Evolutionary conservation across 2,797 vertebrate genomes (phyloP).

Genomic region (Pseudomugil gertrudae): DNA sequence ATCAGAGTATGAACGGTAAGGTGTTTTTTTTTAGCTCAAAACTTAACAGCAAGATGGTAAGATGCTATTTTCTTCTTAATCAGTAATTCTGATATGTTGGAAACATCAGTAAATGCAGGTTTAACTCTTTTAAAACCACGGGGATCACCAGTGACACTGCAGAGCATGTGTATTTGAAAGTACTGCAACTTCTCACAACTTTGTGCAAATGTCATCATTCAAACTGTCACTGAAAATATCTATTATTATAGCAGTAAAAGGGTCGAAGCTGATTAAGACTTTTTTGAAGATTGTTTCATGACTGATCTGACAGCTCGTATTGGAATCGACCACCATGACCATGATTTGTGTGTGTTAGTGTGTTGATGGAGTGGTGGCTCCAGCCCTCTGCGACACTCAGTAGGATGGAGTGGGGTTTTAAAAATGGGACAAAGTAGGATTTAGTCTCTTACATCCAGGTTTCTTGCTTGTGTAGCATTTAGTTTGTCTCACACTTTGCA

Average conservation of each 20-base stretch:
- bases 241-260: too few species aligned
- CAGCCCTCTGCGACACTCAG: too few species aligned
- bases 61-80: not conserved
- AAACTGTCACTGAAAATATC: too few species aligned
- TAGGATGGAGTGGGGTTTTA: not conserved
- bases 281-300: not conserved
- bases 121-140: too few species aligned
- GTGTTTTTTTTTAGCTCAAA: slow-evolving; percentile 39
- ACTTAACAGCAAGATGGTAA: too few species aligned
- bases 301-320: not conserved
- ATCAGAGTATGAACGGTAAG: slow-evolving; percentile 62
- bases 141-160: too few species aligned
- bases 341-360: not conserved
- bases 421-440: not conserved
- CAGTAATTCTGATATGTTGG: not conserved
- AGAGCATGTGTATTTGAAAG: too few species aligned
- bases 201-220: too few species aligned
- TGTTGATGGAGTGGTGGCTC: too few species aligned
- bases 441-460: not conserved
- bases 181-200: too few species aligned
- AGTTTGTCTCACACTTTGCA: not conserved
- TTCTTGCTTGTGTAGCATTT: too few species aligned
- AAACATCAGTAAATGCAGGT: not conserved
- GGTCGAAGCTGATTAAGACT: not conserved
- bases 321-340: not conserved